Base-by-base conservation (phyloP, 2,113 vertebrate genomes). In the Scophthalmus maximus region DNA sequence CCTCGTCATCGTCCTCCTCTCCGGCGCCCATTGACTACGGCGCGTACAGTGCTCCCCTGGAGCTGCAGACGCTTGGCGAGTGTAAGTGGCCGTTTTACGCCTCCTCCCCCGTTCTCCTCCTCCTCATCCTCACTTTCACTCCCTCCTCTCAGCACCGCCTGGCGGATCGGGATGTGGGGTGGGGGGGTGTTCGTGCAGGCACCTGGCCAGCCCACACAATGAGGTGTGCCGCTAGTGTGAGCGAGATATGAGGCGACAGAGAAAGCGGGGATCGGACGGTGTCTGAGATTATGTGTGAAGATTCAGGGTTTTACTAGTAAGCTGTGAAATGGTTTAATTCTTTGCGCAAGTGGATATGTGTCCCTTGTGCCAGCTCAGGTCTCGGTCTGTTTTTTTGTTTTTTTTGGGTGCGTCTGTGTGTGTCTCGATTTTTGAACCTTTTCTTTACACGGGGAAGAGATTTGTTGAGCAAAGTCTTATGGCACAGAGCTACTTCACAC, bases 61-160 rank as follows among this genome's bases (percentile, higher is more conserved):
- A 98, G 89, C 95, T 99, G 78, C 95, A 97, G 93, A 99, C 97
- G 0, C 88, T 96, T 38, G 95, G 95, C 72, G 96, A 98, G 83
- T 26, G 97, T 99, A 84, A 96, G 97, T 95, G 32, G 38, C 55
- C 17, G 27, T 73, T 79, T 77, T 53, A 30, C 65, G 17, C 59
- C 66, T 46, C 76, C 74, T 29, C 38, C 42, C 36, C 36, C n/a
- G 40, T n/a, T 44, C 65, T 29, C 40, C 66, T 58, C 32, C 61
- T n/a, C n/a, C n/a, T n/a, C n/a, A n/a, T n/a, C 68, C 49, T 77
- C 77, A 17, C 42, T 50, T 42, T 78, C 49, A 29, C 51, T 53
- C 44, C 56, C 26, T 66, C 40, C 46, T 78, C 74, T 44, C 40
- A 40, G 61, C 51, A 32, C 59, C 10, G 23, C 56, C 59, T 49